Percentiles rank a stretch among this genome's conserved stretches.
phyloP scores from a whole-genome alignment of 2,888 invertebrate species.

The Meta bourneti region DNA sequence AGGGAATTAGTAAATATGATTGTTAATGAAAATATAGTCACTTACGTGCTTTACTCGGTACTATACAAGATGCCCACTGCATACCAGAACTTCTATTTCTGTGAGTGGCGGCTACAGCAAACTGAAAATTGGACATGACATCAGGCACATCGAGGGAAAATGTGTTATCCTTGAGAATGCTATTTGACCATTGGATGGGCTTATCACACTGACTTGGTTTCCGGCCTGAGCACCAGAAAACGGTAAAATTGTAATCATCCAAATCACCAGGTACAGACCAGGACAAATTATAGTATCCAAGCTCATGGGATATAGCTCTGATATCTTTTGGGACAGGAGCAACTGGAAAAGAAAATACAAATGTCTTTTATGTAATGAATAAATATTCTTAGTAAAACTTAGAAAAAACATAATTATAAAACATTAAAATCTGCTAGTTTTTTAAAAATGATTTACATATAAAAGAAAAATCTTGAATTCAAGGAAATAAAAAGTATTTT shows the following conservation, averaged over 20 bases:
- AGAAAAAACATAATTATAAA: background rate
- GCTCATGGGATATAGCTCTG: conserved; percentile 66
- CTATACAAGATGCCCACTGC: conserved; percentile 76
- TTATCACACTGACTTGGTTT: conserved; percentile 71
- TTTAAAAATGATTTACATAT: conserved; percentile 6
- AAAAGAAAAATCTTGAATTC: background rate
- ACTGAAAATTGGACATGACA: conserved; percentile 66
- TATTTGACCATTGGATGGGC: conserved; percentile 60
- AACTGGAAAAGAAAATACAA: conserved; percentile 45
- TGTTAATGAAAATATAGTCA: no score
- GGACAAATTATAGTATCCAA: conserved; percentile 68
- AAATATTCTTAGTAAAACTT: background rate
- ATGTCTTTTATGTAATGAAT: background rate
- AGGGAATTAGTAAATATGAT: no score
- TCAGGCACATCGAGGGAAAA: conserved; percentile 55
- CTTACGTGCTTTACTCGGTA: conserved; percentile 72
- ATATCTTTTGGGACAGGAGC: conserved; percentile 59
- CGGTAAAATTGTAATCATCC: conserved; percentile 39
- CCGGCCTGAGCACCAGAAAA: conserved; percentile 72
- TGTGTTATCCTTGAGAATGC: conserved; percentile 22
- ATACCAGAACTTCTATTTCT: conserved; percentile 68
- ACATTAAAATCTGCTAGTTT: background rate
- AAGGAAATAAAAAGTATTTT: no score
- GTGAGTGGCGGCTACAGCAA: conserved; percentile 67
- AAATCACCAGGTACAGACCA: conserved; percentile 29